Conservation (phyloP, 2,888 invertebrate genomes). For the Nephrotoma appendiculata region DNA sequence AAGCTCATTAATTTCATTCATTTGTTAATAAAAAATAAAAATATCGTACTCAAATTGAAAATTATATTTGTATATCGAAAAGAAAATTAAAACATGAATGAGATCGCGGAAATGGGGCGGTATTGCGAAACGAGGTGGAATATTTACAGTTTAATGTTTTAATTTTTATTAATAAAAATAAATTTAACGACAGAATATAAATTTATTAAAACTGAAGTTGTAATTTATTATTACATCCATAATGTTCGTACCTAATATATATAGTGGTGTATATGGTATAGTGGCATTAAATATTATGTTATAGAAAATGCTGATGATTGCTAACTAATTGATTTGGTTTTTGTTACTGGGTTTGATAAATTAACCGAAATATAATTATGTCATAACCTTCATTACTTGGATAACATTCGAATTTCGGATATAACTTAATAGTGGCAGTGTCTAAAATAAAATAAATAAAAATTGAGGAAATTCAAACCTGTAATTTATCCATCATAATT, state of each 20-base stretch:
- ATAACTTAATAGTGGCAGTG: neutral
- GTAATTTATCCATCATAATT: neutral
- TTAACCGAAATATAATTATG: neutral
- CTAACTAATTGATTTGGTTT: neutral
- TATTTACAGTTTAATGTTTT: neutral
- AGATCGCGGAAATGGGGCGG: neutral
- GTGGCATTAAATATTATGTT: too few relatives aligned
- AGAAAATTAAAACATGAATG: neutral
- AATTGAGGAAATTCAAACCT: neutral
- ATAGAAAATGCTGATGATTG: neutral
- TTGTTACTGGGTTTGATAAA: neutral
- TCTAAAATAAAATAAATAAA: neutral
- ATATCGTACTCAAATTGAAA: neutral
- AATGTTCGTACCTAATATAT: neutral
- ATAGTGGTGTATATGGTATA: neutral
- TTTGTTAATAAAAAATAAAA: neutral
- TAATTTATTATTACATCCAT: neutral
- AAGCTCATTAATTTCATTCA: neutral
- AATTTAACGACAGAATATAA: neutral
- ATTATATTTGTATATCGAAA: neutral
- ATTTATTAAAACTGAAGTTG: neutral
- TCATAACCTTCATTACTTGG: neutral
- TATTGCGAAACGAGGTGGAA: neutral
- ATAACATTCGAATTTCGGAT: neutral
- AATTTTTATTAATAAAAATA: neutral